Conservation (phyloP, 2,888 invertebrate species). For the Eupeodes latifasciatus region DNA sequence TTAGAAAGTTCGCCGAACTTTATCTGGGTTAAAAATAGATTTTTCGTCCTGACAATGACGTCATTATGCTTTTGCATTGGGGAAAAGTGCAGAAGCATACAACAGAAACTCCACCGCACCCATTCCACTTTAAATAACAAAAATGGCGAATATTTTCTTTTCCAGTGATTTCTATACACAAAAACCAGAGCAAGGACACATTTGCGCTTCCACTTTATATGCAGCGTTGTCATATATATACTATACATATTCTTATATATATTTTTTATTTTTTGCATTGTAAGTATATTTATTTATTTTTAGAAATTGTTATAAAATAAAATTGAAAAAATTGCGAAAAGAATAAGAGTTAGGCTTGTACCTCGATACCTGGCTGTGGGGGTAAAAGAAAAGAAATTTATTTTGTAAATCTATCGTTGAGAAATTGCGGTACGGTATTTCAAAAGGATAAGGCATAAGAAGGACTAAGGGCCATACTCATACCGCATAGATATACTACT, state of each 20-base stretch:
- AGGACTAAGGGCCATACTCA: constrained; percentile 17
- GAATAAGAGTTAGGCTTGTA: background rate
- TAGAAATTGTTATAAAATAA: constrained; percentile 31
- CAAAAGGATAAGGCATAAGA: background rate
- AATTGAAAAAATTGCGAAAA: background rate
- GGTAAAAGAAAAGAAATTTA: constrained; percentile 11
- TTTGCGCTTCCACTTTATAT: constrained; percentile 46
- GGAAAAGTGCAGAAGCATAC: constrained; percentile 44
- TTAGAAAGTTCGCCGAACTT: constrained; percentile 63
- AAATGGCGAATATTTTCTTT: constrained; percentile 32
- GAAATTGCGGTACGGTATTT: background rate
- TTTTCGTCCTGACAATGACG: constrained; percentile 64
- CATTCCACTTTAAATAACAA: constrained; percentile 18
- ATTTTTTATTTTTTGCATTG: background rate
- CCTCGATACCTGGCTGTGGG: background rate
- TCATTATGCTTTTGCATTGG: constrained; percentile 30
- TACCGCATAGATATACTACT: background rate
- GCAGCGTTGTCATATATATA: constrained; percentile 15
- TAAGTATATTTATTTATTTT: constrained; percentile 43
- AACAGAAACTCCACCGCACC: constrained; percentile 25
- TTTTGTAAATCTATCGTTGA: constrained; percentile 35
- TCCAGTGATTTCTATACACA: constrained; percentile 47
- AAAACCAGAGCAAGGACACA: constrained; percentile 71
- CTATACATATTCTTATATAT: background rate
- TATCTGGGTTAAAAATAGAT: constrained; percentile 72